A percentile compares a stretch with the other conserved stretches of the same genome.
Conservation (phyloP, 2,797 vertebrate genomes). For the Thripadectes ignobilis region DNA sequence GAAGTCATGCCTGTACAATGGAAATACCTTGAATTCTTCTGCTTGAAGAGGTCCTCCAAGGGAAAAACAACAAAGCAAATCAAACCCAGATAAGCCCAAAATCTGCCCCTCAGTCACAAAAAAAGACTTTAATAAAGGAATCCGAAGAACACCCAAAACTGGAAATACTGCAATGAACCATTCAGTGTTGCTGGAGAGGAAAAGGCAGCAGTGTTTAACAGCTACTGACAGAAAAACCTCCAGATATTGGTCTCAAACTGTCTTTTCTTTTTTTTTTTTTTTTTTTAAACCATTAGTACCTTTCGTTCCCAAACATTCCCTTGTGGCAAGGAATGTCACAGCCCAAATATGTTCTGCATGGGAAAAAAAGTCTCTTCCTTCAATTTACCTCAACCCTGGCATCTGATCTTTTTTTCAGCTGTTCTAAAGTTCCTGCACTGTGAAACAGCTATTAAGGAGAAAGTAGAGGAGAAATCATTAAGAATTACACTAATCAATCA, state of each 20-base stretch:
- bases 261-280: background rate
- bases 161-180: background rate
- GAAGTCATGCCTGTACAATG: background rate
- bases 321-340: background rate
- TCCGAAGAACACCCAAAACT: background rate
- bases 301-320: background rate
- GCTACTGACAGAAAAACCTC: background rate
- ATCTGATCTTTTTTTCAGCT: background rate
- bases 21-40: background rate
- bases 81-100: background rate
- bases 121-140: background rate
- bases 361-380: background rate
- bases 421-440: background rate
- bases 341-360: background rate
- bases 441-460: background rate
- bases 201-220: background rate
- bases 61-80: background rate
- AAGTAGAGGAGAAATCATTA: background rate
- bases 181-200: background rate
- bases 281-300: background rate
- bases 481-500: background rate
- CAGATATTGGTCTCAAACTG: background rate
- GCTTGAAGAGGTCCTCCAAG: background rate
- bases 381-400: background rate
- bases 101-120: background rate